Conservation (phyloP, 2,113 vertebrate genomes). For the Pachycephala philippinensis region DNA sequence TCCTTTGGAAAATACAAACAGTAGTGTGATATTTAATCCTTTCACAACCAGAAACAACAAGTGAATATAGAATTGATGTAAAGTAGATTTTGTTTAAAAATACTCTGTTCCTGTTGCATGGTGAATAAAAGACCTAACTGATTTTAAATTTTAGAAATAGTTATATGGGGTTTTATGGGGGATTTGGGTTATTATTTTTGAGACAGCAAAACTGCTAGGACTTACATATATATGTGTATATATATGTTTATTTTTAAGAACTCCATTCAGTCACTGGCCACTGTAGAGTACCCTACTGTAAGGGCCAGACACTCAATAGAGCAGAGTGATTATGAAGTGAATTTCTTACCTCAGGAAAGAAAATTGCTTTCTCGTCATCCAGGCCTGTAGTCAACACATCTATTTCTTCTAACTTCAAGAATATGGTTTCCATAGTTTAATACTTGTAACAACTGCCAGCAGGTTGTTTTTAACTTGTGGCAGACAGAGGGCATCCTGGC, state of each 20-base stretch:
- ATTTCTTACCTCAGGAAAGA: not conserved
- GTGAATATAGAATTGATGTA: not conserved
- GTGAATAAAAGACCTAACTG: not conserved
- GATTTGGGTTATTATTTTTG: not conserved
- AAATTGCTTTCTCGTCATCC: not conserved
- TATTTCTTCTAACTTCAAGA: not conserved
- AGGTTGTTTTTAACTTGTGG: not conserved
- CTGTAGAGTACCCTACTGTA: not conserved
- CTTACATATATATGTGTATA: fast-evolving
- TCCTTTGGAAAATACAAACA: not conserved
- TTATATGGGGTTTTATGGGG: fast-evolving
- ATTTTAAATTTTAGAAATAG: not conserved
- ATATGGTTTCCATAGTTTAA: not conserved
- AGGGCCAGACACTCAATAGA: not conserved
- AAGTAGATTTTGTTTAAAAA: not conserved
- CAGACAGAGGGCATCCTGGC: not conserved
- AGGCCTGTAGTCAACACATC: not conserved
- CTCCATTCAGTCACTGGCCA: not conserved
- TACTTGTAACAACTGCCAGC: not conserved
- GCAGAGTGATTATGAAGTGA: not conserved
- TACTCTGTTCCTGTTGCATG: not conserved
- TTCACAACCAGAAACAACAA: not conserved
- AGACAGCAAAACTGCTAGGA: not conserved
- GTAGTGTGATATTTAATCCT: not conserved
- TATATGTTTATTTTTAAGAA: not conserved